Evolutionary conservation across 2,888 invertebrate species (phyloP).

Genomic region (Pachymerium ferrugineum): DNA sequence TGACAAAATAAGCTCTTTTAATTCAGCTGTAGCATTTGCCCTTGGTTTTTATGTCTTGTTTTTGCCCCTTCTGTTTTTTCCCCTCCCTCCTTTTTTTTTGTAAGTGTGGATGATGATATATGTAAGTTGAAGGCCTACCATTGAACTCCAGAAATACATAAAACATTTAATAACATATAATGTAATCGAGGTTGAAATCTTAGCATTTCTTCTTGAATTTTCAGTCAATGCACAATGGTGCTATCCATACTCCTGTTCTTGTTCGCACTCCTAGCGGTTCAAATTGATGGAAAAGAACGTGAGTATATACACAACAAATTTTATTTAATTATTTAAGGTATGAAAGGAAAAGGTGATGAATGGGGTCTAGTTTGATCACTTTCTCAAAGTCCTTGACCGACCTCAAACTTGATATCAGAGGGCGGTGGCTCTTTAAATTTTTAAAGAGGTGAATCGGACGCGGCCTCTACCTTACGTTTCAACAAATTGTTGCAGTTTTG

Average conservation of each 20-base stretch:
- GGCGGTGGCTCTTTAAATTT: not conserved
- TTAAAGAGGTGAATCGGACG: not conserved
- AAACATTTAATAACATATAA: not conserved
- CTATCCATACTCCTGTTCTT: not conserved
- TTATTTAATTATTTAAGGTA: not conserved
- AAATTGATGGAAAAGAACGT: not conserved
- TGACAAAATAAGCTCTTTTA: not conserved
- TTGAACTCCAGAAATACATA: not conserved
- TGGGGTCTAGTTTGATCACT: not conserved
- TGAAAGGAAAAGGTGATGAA: not conserved
- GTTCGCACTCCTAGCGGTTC: not conserved
- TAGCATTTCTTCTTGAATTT: not conserved
- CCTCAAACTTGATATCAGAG: not conserved
- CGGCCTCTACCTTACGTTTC: too few species aligned
- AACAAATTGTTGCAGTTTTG: too few species aligned
- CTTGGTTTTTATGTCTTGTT: constrained; percentile 15
- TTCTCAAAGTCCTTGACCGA: not conserved
- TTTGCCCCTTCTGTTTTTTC: not conserved
- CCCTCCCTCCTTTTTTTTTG: not conserved
- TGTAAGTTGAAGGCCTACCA: not conserved
- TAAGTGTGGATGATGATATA: not conserved
- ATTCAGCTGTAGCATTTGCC: not conserved
- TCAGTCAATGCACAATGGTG: not conserved
- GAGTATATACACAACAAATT: too few species aligned
- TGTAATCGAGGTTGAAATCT: not conserved